phyloP scores from a whole-genome alignment of 2,113 vertebrate genomes.

The Phrynosoma blainvillii region DNA sequence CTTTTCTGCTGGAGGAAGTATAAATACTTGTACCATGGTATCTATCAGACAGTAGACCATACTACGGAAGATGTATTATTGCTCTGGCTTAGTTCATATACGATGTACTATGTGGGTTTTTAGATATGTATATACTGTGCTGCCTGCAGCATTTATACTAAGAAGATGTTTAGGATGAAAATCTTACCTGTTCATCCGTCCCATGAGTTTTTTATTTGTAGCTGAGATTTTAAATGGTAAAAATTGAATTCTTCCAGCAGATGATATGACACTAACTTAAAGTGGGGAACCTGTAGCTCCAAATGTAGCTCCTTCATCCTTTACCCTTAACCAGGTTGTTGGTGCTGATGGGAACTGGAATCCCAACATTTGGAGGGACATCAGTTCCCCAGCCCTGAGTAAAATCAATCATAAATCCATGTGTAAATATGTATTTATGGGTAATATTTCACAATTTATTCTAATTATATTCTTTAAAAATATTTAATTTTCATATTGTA shows the following conservation, averaged over 20 bases:
- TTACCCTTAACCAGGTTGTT: neutral
- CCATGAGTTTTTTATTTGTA: neutral
- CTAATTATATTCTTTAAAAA: neutral
- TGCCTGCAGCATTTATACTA: neutral
- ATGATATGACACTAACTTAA: neutral
- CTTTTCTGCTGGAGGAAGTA: too few species aligned
- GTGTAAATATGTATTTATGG: conserved; percentile 21
- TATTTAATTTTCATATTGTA: neutral
- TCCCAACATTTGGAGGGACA: neutral
- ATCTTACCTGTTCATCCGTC: neutral
- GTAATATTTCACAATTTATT: neutral
- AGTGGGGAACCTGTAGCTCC: neutral
- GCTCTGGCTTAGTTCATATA: neutral
- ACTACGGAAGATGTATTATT: neutral
- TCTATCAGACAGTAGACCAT: neutral
- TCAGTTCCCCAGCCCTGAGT: neutral
- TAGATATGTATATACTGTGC: neutral
- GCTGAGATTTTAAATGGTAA: neutral
- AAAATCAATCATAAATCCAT: neutral
- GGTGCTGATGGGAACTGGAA: neutral
- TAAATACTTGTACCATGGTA: too few species aligned
- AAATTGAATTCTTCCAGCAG: neutral
- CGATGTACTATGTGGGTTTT: neutral
- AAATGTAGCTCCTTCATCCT: neutral
- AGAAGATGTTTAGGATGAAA: neutral